phyloP scores from a whole-genome alignment of 2,113 vertebrate species.

The Psilopogon haemacephalus region DNA sequence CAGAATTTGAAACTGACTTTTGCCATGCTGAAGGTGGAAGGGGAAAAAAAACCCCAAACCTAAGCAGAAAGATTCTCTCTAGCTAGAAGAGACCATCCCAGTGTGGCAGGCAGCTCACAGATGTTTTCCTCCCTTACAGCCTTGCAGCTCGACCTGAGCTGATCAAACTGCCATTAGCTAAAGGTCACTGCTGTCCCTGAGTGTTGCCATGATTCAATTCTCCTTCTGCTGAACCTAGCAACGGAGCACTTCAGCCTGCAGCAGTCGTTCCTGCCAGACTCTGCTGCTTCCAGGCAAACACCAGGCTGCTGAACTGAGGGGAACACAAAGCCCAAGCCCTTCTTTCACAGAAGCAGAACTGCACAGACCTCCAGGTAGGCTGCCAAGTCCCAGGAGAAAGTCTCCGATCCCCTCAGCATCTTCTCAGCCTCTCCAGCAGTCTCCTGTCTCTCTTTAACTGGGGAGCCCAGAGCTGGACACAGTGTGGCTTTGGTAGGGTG shows the following conservation, averaged over 20 bases:
- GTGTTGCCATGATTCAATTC: neutral
- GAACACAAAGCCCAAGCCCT: neutral
- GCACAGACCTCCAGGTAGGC: neutral
- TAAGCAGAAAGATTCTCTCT: neutral
- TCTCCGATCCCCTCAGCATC: neutral
- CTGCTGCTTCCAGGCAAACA: neutral
- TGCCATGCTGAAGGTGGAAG: neutral
- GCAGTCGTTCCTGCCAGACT: neutral
- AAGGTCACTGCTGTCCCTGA: constrained; percentile 5
- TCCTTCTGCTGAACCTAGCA: neutral
- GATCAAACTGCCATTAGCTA: neutral
- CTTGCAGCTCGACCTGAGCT: neutral
- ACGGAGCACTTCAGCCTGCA: neutral
- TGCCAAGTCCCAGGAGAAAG: neutral
- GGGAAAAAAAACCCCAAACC: too few species aligned
- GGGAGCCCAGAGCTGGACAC: too few species aligned
- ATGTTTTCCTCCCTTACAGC: neutral
- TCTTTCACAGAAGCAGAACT: neutral
- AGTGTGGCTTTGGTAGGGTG: too few species aligned
- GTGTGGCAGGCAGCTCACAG: neutral
- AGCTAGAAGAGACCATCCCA: neutral
- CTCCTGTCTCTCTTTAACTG: too few species aligned
- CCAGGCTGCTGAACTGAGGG: neutral
- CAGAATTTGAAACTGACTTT: neutral
- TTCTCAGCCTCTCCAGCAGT: too few species aligned